Evolutionary conservation across 2,797 vertebrate genomes (phyloP).

Genomic region (Okamejei kenojei): DNA sequence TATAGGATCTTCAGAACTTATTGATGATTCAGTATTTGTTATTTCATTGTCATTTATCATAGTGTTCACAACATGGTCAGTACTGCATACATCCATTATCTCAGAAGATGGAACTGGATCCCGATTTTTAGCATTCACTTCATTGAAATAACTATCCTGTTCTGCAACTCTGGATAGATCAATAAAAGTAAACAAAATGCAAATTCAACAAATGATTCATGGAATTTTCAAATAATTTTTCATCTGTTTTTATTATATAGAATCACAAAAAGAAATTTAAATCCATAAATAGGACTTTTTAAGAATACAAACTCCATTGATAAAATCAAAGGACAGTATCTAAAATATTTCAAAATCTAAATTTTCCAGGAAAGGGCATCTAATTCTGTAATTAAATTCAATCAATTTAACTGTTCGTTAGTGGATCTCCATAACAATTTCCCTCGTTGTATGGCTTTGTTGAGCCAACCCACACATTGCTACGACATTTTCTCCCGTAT

Average conservation of each 20-base stretch:
- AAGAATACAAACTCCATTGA: not conserved
- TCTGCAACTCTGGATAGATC: not conserved
- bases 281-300: not conserved
- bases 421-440: not conserved
- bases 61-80: constrained; percentile 33
- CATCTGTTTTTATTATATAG: not conserved
- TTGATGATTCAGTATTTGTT: constrained; percentile 64
- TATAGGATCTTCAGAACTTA: constrained; percentile 78
- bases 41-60: constrained; percentile 13
- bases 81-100: constrained; percentile 33
- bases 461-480: not conserved
- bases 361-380: not conserved
- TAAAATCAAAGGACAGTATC: not conserved
- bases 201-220: not conserved
- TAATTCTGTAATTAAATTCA: not conserved
- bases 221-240: not conserved
- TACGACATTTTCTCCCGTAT: not conserved
- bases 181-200: not conserved
- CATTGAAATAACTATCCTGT: not conserved
- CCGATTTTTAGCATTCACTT: not conserved
- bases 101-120: constrained; percentile 2
- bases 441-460: not conserved
- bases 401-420: not conserved
- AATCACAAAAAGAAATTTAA: not conserved
- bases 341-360: not conserved